Evolutionary conservation across 2,888 invertebrate species (phyloP).

Genomic region (Melanotus villosus): DNA sequence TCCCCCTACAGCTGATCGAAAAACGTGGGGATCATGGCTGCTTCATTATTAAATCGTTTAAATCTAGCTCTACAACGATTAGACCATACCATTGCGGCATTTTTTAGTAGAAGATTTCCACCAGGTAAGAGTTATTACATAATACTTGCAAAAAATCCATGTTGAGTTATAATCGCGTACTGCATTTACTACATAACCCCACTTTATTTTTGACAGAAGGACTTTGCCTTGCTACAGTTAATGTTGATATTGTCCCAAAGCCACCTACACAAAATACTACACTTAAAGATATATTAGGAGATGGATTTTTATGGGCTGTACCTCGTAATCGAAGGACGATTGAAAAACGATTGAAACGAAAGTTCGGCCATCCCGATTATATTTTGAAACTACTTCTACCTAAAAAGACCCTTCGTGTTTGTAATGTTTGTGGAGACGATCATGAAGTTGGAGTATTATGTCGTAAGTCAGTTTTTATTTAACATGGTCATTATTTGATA

Average conservation of each 20-base stretch:
- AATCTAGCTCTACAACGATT: slow-evolving; percentile 66
- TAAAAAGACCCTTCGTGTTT: slow-evolving; percentile 82
- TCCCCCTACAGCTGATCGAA: slow-evolving; percentile 46
- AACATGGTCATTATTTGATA: too few species aligned
- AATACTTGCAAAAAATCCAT: slow-evolving; percentile 33
- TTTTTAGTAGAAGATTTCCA: slow-evolving; percentile 66
- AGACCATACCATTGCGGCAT: slow-evolving; percentile 64
- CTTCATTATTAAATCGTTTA: slow-evolving; percentile 62
- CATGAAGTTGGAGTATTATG: slow-evolving; percentile 86
- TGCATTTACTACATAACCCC: slow-evolving; percentile 44
- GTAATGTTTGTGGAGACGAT: slow-evolving; percentile 87
- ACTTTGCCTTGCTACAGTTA: slow-evolving; percentile 58
- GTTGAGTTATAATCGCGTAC: neutral
- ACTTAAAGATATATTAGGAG: slow-evolving; percentile 77
- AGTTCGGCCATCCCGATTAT: slow-evolving; percentile 79
- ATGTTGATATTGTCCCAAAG: slow-evolving; percentile 36
- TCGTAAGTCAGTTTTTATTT: too few species aligned
- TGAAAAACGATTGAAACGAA: slow-evolving; percentile 81
- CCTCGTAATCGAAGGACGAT: slow-evolving; percentile 84
- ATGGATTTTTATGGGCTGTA: slow-evolving; percentile 86
- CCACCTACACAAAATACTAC: slow-evolving; percentile 65
- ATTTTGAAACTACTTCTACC: slow-evolving; percentile 79
- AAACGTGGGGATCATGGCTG: slow-evolving; percentile 60
- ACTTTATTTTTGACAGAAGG: slow-evolving; percentile 58
- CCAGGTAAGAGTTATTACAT: slow-evolving; percentile 66